These are phyloP conservation scores for Anguilla marmorata DNA, from an alignment of 2,797 vertebrate genomes.

Conservation along the genomic window DNA sequence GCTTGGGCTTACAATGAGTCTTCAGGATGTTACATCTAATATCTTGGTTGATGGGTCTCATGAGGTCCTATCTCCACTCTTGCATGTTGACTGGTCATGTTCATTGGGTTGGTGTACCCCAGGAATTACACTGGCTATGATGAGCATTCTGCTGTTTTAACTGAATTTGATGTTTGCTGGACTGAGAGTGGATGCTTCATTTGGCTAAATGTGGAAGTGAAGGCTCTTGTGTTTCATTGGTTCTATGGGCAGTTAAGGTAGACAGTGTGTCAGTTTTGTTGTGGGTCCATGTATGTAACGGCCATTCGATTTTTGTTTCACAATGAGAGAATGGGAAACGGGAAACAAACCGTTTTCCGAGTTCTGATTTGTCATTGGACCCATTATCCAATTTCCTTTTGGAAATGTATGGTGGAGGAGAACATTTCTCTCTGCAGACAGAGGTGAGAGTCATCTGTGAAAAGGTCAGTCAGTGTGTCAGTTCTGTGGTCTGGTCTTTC, in stretches of 20 bases:
- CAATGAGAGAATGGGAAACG: no score
- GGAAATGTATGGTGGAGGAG: background rate
- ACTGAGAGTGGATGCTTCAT: background rate
- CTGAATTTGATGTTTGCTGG: background rate
- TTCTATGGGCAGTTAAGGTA: background rate
- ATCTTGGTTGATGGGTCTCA: no score
- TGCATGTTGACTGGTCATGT: no score
- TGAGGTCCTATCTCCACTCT: no score
- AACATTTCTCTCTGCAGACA: background rate
- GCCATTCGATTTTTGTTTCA: no score
- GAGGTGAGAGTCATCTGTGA: background rate
- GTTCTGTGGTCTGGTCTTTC: background rate
- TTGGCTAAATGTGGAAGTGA: slow-evolving; percentile 1
- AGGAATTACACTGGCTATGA: background rate
- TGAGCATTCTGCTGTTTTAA: background rate
- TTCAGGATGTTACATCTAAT: no score
- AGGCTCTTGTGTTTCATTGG: background rate
- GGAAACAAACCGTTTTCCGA: no score
- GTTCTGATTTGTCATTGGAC: no score
- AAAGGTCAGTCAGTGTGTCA: background rate
- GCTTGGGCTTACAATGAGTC: no score
- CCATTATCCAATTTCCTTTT: no score
- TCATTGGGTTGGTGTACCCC: no score
- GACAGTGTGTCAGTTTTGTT: background rate
- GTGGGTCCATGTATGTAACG: background rate